Conservation (phyloP, 2,888 invertebrate genomes). For the Portevinia maculata region DNA sequence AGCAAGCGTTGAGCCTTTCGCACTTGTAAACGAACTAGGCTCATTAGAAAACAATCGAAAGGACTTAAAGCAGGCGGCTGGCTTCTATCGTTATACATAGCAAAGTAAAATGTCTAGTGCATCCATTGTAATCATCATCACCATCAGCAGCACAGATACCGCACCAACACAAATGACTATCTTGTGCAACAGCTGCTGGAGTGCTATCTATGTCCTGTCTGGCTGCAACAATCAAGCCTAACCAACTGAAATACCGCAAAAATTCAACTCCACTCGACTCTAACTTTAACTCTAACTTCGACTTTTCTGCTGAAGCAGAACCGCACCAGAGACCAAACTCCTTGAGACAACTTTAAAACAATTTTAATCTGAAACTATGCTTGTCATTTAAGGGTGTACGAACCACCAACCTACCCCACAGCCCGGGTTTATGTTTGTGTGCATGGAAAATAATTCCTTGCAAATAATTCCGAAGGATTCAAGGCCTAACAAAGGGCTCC, state of each 20-base stretch:
- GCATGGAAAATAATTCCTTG: conserved; percentile 38
- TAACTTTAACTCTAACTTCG: conserved; percentile 9
- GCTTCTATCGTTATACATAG: neutral
- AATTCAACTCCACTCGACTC: conserved; percentile 28
- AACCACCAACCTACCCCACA: neutral
- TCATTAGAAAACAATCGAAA: conserved; percentile 70
- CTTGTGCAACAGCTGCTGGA: conserved; percentile 58
- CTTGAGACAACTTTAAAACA: conserved; percentile 70
- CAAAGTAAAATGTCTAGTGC: conserved; percentile 18
- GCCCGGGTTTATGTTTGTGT: conserved; percentile 32
- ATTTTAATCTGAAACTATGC: conserved; percentile 72
- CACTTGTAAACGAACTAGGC: conserved; percentile 47
- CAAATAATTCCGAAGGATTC: conserved; percentile 61
- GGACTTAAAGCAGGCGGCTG: conserved; percentile 30
- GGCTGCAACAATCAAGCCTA: conserved; percentile 40
- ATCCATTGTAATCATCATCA: conserved; percentile 60
- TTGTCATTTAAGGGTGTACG: conserved; percentile 64
- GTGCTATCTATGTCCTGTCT: conserved; percentile 45
- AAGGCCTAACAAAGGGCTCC: conserved; percentile 76
- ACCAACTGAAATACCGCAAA: conserved; percentile 45
- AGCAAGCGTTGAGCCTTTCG: conserved; percentile 1
- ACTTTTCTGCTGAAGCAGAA: neutral
- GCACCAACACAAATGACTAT: conserved; percentile 50
- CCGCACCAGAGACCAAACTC: conserved; percentile 44
- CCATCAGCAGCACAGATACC: conserved; percentile 19